Percentiles rank a stretch among this genome's conserved stretches.
Evolutionary conservation across 2,888 invertebrate species (phyloP).

Genomic region (Phyllotreta striolata): DNA sequence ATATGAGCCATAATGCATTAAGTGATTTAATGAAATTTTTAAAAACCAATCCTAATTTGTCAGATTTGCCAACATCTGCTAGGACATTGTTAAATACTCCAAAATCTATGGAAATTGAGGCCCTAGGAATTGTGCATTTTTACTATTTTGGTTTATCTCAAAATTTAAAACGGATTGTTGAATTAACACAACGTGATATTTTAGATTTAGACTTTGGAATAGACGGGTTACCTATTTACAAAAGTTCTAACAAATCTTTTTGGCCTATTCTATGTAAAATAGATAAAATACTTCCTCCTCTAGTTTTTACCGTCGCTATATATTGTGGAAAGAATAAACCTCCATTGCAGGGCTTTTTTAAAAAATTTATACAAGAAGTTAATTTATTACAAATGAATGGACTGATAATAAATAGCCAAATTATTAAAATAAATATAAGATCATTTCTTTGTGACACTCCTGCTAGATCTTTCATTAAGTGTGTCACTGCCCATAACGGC

Average conservation of each 20-base stretch:
- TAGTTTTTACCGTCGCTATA: too few species aligned
- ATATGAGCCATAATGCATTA: slow-evolving; percentile 8
- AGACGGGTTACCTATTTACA: slow-evolving; percentile 21
- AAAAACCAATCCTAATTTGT: slow-evolving; percentile 3
- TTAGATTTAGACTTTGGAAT: slow-evolving; percentile 26
- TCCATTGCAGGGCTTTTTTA: too few species aligned
- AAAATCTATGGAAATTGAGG: slow-evolving; percentile 9
- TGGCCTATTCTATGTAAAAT: too few species aligned
- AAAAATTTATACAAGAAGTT: slow-evolving; percentile 6
- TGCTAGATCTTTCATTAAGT: slow-evolving; percentile 19
- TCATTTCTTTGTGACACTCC: slow-evolving; percentile 23
- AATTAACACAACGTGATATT: slow-evolving; percentile 3
- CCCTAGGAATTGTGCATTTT: slow-evolving; percentile 9
- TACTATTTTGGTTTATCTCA: slow-evolving; percentile 20
- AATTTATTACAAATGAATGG: slow-evolving; percentile 13
- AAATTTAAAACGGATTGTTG: slow-evolving; percentile 16
- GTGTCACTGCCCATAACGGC: slow-evolving; percentile 5
- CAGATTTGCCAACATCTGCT: slow-evolving; percentile 15
- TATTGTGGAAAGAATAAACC: too few species aligned
- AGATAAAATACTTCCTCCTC: too few species aligned
- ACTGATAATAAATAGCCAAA: background rate
- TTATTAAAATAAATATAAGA: slow-evolving; percentile 18
- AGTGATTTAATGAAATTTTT: slow-evolving; percentile 3
- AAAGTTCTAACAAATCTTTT: slow-evolving; percentile 23
- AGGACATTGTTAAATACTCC: slow-evolving; percentile 24